Evolutionary conservation across 1,140 invertebrate genomes (phyloP), one percentile per base, ranked within the genome.

Genomic region (Temnothorax curvispinosus): DNA sequence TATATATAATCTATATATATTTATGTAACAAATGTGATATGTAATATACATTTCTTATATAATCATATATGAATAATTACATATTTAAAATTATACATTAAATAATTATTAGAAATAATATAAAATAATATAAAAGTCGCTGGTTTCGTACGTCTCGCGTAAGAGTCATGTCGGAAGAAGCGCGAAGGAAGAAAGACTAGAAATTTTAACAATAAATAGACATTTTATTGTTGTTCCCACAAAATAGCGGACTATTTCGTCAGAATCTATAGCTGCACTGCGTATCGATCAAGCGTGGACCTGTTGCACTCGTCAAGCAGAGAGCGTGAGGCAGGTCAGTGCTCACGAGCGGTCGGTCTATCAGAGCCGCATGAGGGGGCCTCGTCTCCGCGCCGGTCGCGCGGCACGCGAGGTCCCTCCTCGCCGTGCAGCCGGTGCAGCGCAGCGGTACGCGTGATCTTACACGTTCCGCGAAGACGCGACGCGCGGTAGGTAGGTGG

Each of bases 321-420:
- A 65, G 67, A 87, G 74, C 89, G 76, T 87, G 89, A 91, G 90
- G 91, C 90, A 92, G 91, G 91, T 89, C 92, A 92, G 93, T 93
- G 92, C 92, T 93, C 88, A 91, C 82, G 84, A 89, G 86, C 89
- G 84, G 88, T 89, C 76, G 41, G 32, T 8, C 0, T 89, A 94
- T 52, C 89, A 94, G 92, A 90, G 92, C 47, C 86, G 75, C 87
- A 94, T 92, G 75, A 92, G 84, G 27, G 47, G 13, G 8, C 41
- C 2, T 0, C 6, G 21, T 1, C 21, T 11, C 47, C 21, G 56
- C 11, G 38, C 9, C 32, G 11, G 32, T 21, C 21, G 1, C 3
- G 27, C 41, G 65, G 35, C 13, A 15, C 13, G 41, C 41, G 18
- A 50, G 7, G 38, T 38, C n/a, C n/a, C 64, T 78, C 58, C 54